These are phyloP conservation scores for Scortum barcoo DNA, from an alignment of 2,113 vertebrate species.

Conservation along the genomic window DNA sequence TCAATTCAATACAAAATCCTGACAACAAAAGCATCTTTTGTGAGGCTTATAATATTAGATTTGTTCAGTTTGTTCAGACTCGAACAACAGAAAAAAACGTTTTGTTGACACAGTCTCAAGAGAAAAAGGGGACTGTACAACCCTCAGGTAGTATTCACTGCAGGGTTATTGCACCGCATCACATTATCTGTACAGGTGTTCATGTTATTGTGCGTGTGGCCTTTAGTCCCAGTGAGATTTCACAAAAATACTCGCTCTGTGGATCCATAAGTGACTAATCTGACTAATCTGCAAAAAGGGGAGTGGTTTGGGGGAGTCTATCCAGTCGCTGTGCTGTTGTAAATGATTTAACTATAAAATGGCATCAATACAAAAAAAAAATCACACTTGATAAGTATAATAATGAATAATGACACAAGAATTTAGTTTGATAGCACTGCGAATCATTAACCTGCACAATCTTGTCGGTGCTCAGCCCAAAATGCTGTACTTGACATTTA, in stretches of 20 bases:
- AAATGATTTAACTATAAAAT: not conserved
- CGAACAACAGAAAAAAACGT: not conserved
- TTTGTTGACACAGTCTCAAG: conserved; percentile 11
- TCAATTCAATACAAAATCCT: conserved; percentile 3
- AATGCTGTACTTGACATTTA: conserved; percentile 46
- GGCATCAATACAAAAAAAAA: not conserved
- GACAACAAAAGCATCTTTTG: conserved; percentile 11
- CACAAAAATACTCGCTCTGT: not conserved
- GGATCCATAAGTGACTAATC: not conserved
- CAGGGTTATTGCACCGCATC: not conserved
- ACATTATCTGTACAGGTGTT: conserved; percentile 1
- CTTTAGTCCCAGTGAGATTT: not conserved
- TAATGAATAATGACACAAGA: not conserved
- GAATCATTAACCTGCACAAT: conserved; percentile 72
- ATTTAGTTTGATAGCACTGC: not conserved
- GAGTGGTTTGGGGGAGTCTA: not conserved
- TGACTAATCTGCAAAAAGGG: not conserved
- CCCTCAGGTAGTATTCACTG: not conserved
- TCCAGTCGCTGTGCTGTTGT: not conserved
- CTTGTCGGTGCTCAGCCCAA: conserved; percentile 41
- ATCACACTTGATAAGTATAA: not conserved
- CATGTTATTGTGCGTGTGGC: not conserved
- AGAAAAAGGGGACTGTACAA: not conserved
- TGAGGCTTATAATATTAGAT: conserved; percentile 10
- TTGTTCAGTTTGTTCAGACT: not conserved